These are phyloP conservation scores for Macrophya alboannulata DNA, from an alignment of 2,888 invertebrate species.

Conservation along the genomic window DNA sequence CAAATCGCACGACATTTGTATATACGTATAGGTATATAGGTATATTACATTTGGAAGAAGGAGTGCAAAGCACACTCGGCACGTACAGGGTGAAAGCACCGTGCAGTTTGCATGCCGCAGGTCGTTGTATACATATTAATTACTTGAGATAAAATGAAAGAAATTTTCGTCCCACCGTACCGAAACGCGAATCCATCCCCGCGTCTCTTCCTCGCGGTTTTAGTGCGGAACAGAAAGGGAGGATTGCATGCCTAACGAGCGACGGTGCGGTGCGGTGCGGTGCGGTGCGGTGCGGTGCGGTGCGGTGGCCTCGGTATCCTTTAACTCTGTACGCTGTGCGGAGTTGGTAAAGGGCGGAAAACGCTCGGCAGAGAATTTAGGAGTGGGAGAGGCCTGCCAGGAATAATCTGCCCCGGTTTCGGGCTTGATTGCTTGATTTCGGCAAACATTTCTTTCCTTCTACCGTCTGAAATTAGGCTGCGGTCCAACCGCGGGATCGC, in stretches of 20 bases:
- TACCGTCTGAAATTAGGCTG: slow-evolving; percentile 71
- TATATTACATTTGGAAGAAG: not conserved
- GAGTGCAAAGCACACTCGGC: slow-evolving; percentile 51
- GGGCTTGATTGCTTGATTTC: slow-evolving; percentile 76
- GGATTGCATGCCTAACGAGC: slow-evolving; percentile 48
- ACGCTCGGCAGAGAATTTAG: slow-evolving; percentile 57
- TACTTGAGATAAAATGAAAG: slow-evolving; percentile 77
- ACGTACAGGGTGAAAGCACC: slow-evolving; percentile 59
- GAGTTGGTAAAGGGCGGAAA: slow-evolving; percentile 49
- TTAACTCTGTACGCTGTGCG: slow-evolving; percentile 41
- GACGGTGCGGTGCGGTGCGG: not conserved
- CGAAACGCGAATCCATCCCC: slow-evolving; percentile 62
- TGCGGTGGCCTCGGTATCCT: not conserved
- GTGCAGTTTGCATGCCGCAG: slow-evolving; percentile 56
- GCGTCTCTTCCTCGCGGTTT: slow-evolving; percentile 1
- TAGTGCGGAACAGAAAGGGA: not conserved
- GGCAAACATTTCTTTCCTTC: slow-evolving; percentile 71
- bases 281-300: too few relatives aligned
- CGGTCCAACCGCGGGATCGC: slow-evolving; percentile 69
- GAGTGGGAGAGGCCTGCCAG: slow-evolving; percentile 68
- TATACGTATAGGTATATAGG: not conserved
- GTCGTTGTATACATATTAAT: slow-evolving; percentile 76
- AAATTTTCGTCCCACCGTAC: slow-evolving; percentile 64
- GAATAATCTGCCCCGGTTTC: slow-evolving; percentile 68
- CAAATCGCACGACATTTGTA: not conserved